These are phyloP conservation scores for Momotus momota DNA, from an alignment of 2,797 vertebrate species.

Conservation along the genomic window DNA sequence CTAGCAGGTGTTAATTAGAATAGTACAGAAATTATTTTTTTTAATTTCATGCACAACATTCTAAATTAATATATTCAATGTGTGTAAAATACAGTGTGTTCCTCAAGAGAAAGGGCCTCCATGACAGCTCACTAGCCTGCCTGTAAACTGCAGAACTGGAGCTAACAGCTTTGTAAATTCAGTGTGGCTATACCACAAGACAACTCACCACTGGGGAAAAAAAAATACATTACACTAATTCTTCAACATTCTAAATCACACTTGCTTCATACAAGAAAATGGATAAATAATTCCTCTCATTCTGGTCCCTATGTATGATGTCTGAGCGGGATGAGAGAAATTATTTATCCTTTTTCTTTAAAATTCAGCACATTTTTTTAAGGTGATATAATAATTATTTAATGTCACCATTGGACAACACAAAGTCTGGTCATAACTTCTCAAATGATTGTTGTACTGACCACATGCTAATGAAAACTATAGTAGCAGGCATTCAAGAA, in stretches of 20 bases:
- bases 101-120: background rate
- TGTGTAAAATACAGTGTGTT: background rate
- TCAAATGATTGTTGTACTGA: background rate
- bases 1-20: background rate
- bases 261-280: background rate
- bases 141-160: background rate
- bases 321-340: background rate
- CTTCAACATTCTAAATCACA: background rate
- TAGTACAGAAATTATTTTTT: background rate
- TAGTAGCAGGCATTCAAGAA: background rate
- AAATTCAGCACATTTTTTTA: background rate
- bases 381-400: background rate
- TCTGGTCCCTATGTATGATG: no score
- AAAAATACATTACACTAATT: background rate
- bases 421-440: background rate
- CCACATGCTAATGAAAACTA: background rate
- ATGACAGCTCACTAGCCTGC: background rate
- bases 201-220: background rate
- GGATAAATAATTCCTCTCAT: no score
- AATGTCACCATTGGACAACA: background rate
- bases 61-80: background rate
- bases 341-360: background rate
- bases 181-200: background rate
- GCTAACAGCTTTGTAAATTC: background rate
- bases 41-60: background rate